A percentile compares a stretch with the other conserved stretches of the same genome.
Evolutionary conservation across 2,113 vertebrate genomes (phyloP).

Genomic region (Euleptes europaea): DNA sequence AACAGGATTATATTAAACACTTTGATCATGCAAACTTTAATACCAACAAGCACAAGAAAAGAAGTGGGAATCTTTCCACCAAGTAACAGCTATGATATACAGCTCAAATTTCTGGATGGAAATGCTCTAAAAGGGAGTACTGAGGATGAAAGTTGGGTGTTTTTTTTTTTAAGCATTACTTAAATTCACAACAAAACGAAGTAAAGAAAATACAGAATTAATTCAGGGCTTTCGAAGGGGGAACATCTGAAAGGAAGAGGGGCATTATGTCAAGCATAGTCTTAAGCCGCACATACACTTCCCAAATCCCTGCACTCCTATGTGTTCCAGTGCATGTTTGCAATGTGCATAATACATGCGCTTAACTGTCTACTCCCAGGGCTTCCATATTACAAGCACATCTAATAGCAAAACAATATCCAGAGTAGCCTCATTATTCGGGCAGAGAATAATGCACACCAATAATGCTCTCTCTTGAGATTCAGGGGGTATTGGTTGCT

Average conservation of each 20-base stretch:
- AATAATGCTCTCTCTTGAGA: neutral
- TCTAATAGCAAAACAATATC: neutral
- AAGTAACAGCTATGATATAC: neutral
- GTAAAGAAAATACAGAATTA: neutral
- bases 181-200: neutral
- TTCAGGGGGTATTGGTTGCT: neutral
- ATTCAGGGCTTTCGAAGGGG: neutral
- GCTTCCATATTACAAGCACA: neutral
- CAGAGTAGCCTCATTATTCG: neutral
- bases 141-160: slow-evolving; percentile 16
- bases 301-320: neutral
- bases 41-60: neutral
- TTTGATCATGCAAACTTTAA: neutral
- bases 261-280: neutral
- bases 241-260: neutral
- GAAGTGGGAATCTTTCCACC: slow-evolving; percentile 21
- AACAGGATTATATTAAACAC: slow-evolving; percentile 32
- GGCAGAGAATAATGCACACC: neutral
- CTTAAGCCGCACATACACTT: neutral
- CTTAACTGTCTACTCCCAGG: neutral
- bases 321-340: neutral
- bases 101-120: slow-evolving; percentile 20
- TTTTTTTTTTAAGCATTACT: neutral
- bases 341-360: neutral
- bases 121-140: neutral